Evolutionary conservation across 2,113 vertebrate genomes (phyloP), one percentile per base, ranked within the genome.

Genomic region (Neotoma lepida): DNA sequence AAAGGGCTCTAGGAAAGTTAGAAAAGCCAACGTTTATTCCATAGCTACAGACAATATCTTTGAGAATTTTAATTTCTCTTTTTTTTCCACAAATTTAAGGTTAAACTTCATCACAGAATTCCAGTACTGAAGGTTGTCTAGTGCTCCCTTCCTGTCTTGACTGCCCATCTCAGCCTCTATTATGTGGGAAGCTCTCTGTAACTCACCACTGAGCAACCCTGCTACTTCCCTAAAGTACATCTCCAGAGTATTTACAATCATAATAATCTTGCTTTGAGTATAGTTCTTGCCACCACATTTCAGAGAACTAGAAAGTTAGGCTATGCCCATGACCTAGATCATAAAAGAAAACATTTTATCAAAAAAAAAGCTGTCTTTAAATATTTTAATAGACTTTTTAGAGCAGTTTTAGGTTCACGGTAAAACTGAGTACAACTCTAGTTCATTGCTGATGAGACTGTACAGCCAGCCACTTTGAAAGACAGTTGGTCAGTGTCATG

Each of bases 281-380:
- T 76, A 66, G 76, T 64, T 90, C 33, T 76, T n/a, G 12, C 56
- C 20, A 73, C 41, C 51, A 64, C 64, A 85, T 26, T 26, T 81
- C 44, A 85, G 30, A 95, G 41, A 95, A 88, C 30, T 63, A 84
- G 30, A 94, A 97, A 94, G 4, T 58, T 74, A 9, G 49, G 66
- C 35, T 33, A 1, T 28, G 14, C 18, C 46, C 39, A 24, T 89
- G 24, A 85, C n/a, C 12, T 49, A 90, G 39, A 68, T 74, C 49
- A 20, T 39, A 44, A 93, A 82, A 92, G 61, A 71, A 88, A 95
- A 88, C 9, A 44, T 24, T 26, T 68, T 61, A 73, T 26, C 17
- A 39, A 24, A 88, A 51, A 63, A 86, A 54, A 61, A 66, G 0
- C 24, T 44, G 82, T 49, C 30, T 58, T 46, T 9, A 54, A 44